Base-by-base conservation (phyloP, 2,888 invertebrate species). In the Diploptera punctata region DNA sequence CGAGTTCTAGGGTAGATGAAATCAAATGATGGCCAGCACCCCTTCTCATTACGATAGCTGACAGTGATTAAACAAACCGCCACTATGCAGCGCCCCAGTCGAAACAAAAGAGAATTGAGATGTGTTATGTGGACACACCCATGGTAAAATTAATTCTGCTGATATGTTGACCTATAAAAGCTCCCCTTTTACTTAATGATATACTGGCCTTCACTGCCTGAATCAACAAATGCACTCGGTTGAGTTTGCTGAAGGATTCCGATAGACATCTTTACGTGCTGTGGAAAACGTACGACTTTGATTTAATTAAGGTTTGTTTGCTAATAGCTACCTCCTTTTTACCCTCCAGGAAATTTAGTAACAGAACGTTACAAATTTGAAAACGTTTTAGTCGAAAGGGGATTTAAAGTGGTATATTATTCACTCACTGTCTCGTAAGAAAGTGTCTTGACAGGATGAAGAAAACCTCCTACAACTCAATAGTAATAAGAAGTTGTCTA, bases 101-200 rank as follows among this genome's bases (percentile, higher is more conserved):
- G 52, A 52, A 52, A 52, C 52, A n/a, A 52, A 52, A 52, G 52
- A 24, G 24, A 52, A 21, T 18, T 52, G 24, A 52, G 52, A 52
- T 24, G 24, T 52, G 52, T 9, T 1, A 52, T 3, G 16, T 24
- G 9, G 57, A n/a, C 57, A 57, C 57, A 24, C 57, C 57, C 57
- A 16, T 57, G 26, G n/a, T 2, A 1, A 3, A 29, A 57, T 57
- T 57, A 57, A 57, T 57, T 29, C 29, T 29, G n/a, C 29, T 16
- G 31, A 57, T 29, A 57, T n/a, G 29, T 13, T 57, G 57, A n/a
- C 29, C n/a, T 29, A 57, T n/a, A n/a, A 31, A 57, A 29, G 26
- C 31, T 29, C 33, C 33, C 10, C 33, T 10, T 33, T 57, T 57
- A 13, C 54, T 57, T 57, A n/a, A 2, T 57, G n/a, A 57, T 2